Percentiles rank a stretch among this genome's conserved stretches.
These are phyloP conservation scores for Zosterops japonicus DNA, from an alignment of 2,113 vertebrate genomes.

Conservation along the genomic window DNA sequence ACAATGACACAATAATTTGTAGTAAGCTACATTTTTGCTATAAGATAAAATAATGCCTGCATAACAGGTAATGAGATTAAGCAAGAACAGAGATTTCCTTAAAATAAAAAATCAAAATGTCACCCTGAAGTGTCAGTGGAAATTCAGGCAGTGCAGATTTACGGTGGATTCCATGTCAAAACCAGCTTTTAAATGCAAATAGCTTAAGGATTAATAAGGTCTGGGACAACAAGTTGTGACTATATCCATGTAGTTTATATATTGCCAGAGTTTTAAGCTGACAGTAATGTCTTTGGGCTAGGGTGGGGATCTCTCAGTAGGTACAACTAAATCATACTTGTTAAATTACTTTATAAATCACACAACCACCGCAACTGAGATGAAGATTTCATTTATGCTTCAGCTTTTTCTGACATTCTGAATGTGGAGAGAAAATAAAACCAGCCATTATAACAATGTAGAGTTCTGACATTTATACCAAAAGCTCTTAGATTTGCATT, in stretches of 20 bases:
- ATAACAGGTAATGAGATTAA: constrained; percentile 69
- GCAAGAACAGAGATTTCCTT: constrained; percentile 34
- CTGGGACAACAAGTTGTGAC: constrained; percentile 68
- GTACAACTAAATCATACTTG: constrained; percentile 39
- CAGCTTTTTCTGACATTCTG: neutral
- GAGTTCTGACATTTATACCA: neutral
- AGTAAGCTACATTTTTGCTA: constrained; percentile 18
- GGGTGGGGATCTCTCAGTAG: constrained; percentile 40
- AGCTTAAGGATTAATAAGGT: constrained; percentile 63
- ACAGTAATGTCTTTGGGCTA: constrained; percentile 56
- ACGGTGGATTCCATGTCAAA: constrained; percentile 52
- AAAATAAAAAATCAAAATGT: constrained; percentile 62
- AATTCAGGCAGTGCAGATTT: constrained; percentile 59
- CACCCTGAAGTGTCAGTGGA: constrained; percentile 48
- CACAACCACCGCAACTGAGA: neutral
- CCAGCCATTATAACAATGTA: neutral
- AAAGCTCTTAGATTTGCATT: neutral
- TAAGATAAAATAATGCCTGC: constrained; percentile 13
- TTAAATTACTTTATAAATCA: constrained; percentile 55
- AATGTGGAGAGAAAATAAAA: constrained; percentile 2
- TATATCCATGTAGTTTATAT: constrained; percentile 54
- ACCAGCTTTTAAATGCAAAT: constrained; percentile 65
- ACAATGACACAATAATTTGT: constrained; percentile 66
- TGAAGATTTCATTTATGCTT: constrained; percentile 9
- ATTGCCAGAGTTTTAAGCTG: constrained; percentile 59